Conservation (phyloP, 2,113 vertebrate genomes). For the Lycaon pictus region DNA sequence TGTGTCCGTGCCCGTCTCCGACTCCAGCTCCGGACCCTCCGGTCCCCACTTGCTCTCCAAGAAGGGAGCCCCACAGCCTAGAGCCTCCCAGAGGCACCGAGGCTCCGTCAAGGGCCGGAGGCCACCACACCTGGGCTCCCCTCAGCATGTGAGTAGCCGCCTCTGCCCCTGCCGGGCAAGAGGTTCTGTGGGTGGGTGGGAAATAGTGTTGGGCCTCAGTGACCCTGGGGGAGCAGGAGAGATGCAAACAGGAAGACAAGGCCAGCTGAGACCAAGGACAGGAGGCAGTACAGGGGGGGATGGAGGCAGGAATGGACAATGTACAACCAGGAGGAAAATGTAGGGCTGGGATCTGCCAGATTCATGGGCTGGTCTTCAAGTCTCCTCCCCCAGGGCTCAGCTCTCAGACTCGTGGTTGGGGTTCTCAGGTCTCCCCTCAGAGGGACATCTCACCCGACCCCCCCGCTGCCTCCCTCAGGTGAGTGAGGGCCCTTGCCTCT, state of each 20-base stretch:
- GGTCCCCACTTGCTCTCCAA: slow-evolving; percentile 35
- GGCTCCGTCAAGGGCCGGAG: slow-evolving; percentile 27
- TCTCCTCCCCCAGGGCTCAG: not conserved
- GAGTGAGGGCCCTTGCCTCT: slow-evolving; percentile 54
- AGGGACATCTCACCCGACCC: slow-evolving; percentile 5
- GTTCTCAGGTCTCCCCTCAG: slow-evolving; percentile 70
- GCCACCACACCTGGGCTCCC: not conserved
- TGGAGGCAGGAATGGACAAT: rapidly evolving
- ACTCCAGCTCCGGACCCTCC: not conserved
- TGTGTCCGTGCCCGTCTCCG: slow-evolving; percentile 56
- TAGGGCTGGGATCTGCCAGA: not conserved
- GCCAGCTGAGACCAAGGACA: no score
- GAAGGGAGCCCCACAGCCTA: not conserved
- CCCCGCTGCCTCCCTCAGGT: slow-evolving; percentile 77
- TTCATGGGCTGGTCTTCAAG: not conserved
- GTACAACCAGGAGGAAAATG: rapidly evolving
- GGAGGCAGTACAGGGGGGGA: not conserved
- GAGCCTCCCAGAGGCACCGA: not conserved
- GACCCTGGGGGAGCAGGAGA: not conserved
- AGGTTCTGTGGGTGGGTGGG: not conserved
- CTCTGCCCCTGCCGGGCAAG: not conserved
- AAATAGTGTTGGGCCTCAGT: not conserved
- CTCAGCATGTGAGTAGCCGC: slow-evolving; percentile 52
- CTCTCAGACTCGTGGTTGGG: not conserved
- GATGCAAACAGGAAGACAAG: rapidly evolving